Evolutionary conservation across 1,140 invertebrate species (phyloP), one percentile per base, ranked within the genome.

Genomic region (Eupristina koningsbergeri): DNA sequence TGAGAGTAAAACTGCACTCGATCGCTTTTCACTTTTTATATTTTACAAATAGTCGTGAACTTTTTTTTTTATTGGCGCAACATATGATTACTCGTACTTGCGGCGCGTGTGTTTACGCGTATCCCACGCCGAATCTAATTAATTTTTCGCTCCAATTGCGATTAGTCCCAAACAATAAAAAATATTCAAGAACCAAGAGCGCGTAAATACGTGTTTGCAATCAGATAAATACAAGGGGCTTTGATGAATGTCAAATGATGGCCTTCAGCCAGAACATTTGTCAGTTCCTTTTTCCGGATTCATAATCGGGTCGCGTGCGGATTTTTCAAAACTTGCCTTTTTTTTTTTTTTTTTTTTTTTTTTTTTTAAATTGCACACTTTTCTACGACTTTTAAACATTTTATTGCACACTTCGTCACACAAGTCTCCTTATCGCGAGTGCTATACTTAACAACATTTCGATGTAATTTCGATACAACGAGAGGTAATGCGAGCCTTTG

Each of bases 121-220:
- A 50, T 50, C 47, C 58, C 58, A 39, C 36, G 74, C 6, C 74
- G 81, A 77, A 78, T 80, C 76, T 79, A 84, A 84, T 84, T 75
- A 80, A 84, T 84, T 84, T 69, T 69, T 26, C 83, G 77, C 83
- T 84, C 83, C 61, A 80, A 84, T 84, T 84, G 77, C 76, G 76
- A 64, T 73, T 78, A 58, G 75, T 77, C 26, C 53, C 26, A 15
- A 64, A 63, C 36, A 39, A 73, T 63, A 41, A 82, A 58, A 63
- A 75, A 63, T 19, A 41, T 41, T 0, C 58, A 19, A 41, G 22
- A 45, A 63, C 34, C 58, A 31, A 29, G 22, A 45, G 58, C 36
- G 58, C 39, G 9, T 26, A 58, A 11, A 58, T 36, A 26, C 26
- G 76, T 58, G 67, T 36, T 7, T 6, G 67, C 67, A 3, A 36